Conservation (phyloP, 2,797 vertebrate species). For the Ctenopoma multispine region DNA sequence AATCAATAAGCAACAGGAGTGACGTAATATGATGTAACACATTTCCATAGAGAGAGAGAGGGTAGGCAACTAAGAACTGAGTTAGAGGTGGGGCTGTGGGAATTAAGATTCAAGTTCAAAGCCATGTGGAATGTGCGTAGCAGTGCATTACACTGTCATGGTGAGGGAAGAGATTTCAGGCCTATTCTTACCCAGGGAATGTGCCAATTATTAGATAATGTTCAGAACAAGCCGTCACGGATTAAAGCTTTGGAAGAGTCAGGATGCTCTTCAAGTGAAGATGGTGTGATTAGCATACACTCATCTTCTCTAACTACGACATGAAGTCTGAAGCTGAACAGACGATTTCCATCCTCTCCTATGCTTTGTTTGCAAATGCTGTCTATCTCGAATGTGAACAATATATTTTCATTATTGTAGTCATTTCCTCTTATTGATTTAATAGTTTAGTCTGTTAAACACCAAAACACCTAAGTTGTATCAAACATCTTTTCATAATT, state of each 20-base stretch:
- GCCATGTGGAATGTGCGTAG: conserved; percentile 65
- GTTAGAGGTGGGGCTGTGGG: conserved; percentile 5
- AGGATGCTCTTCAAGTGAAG: conserved; percentile 72
- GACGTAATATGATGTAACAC: conserved; percentile 51
- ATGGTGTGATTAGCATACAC: conserved; percentile 65
- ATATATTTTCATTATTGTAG: too few species aligned
- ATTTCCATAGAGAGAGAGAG: conserved; percentile 60
- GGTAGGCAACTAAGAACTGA: conserved; percentile 52
- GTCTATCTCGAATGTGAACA: neutral
- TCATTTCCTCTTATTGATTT: too few species aligned
- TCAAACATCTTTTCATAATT: conserved; percentile 1
- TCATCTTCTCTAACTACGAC: conserved; percentile 32
- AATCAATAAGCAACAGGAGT: conserved; percentile 38
- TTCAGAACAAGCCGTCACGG: conserved; percentile 67
- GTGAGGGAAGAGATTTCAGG: conserved; percentile 60
- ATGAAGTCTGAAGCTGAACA: conserved; percentile 42
- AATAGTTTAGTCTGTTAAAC: too few species aligned
- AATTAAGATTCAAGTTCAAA: conserved; percentile 68
- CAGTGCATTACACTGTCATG: conserved; percentile 69
- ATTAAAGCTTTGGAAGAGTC: conserved; percentile 70
- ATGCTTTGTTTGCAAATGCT: conserved; percentile 44
- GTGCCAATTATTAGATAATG: conserved; percentile 78
- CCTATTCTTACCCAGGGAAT: conserved; percentile 64
- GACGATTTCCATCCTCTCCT: conserved; percentile 30
- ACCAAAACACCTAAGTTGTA: neutral